Base-by-base conservation (phyloP, 2,113 vertebrate genomes). In the Prinia subflava region DNA sequence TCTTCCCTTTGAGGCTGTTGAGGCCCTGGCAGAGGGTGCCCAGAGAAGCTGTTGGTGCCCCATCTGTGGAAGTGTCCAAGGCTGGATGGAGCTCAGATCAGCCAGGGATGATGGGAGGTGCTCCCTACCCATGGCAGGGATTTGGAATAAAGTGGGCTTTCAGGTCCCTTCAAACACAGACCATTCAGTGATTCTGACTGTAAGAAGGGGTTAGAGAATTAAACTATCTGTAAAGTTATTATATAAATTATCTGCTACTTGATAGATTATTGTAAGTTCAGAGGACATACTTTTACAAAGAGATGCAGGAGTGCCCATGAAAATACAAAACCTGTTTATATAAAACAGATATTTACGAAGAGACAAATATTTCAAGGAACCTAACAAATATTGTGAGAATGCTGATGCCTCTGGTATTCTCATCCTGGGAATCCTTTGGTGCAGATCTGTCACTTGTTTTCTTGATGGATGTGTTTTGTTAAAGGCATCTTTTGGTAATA, bases 381-480 rank as follows among this genome's bases (percentile, higher is more conserved):
- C 12, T 69, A 73, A 75, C 24, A 86, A 39, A 75, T 90, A n/a
- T 25, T 83, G 49, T 53, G 71, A 53, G 71, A 96, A 95, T 95
- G 87, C 47, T 69, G 90, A 83, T 68, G 25, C 47, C 24, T 79
- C 37, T 82, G 0, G 0, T 44, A 41, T 31, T 13, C 44, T 93
- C 44, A 75, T 18, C 50, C 55, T 87, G 82, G 77, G 86, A 90
- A 68, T 91, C 78, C 65, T 90, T 90, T 87, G n/a, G 68, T 83
- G 87, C 77, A 91, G 70, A n/a, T 87, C 57, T 94, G 86, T 53
- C 93, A 67, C 57, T 77, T 93, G 9, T 84, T 87, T 85, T 41
- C 59, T 75, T 91, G 95, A 97, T 21, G 9, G 83, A 93, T 96
- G 64, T 44, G 24, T 83, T 94, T 94, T 92, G 79, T 96, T 96